These are phyloP conservation scores for Eristalinus sepulchralis DNA, from an alignment of 2,888 invertebrate species.

Conservation along the genomic window DNA sequence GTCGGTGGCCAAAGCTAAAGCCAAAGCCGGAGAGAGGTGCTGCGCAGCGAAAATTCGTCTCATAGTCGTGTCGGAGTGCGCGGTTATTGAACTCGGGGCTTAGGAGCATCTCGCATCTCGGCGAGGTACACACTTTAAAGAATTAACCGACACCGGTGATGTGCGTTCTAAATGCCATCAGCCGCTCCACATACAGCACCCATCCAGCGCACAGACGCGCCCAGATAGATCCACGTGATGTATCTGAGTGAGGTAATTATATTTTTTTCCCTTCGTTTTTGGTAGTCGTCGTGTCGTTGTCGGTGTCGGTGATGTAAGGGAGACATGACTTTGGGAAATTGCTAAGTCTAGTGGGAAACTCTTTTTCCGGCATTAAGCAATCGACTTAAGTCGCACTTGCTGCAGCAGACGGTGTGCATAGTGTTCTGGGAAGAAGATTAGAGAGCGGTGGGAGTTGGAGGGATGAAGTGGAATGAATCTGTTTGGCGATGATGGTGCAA, in stretches of 20 bases:
- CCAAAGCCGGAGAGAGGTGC: constrained; percentile 6
- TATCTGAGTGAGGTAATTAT: constrained; percentile 31
- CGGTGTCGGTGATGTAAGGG: background rate
- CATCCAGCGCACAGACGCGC: background rate
- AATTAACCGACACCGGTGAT: constrained; percentile 1
- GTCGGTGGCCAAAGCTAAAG: background rate
- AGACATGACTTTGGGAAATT: constrained; percentile 1
- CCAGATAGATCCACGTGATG: background rate
- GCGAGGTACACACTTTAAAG: constrained; percentile 15
- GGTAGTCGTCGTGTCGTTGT: background rate
- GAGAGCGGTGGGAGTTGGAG: background rate
- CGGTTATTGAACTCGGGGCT: constrained; percentile 36
- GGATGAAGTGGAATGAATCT: background rate
- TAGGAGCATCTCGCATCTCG: constrained; percentile 12
- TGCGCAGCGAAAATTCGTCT: constrained; percentile 35
- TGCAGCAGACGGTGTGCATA: background rate
- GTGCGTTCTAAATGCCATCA: constrained; percentile 5
- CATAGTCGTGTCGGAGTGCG: background rate
- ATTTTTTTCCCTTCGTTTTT: constrained; percentile 3
- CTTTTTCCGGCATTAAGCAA: constrained; percentile 6
- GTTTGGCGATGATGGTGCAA: background rate
- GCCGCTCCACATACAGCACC: background rate
- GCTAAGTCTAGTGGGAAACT: background rate
- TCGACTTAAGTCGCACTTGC: constrained; percentile 10
- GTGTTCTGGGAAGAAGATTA: background rate